Evolutionary conservation across 2,888 invertebrate genomes (phyloP), one percentile per base, ranked within the genome.

Genomic region (Caenorhabditis plicata): DNA sequence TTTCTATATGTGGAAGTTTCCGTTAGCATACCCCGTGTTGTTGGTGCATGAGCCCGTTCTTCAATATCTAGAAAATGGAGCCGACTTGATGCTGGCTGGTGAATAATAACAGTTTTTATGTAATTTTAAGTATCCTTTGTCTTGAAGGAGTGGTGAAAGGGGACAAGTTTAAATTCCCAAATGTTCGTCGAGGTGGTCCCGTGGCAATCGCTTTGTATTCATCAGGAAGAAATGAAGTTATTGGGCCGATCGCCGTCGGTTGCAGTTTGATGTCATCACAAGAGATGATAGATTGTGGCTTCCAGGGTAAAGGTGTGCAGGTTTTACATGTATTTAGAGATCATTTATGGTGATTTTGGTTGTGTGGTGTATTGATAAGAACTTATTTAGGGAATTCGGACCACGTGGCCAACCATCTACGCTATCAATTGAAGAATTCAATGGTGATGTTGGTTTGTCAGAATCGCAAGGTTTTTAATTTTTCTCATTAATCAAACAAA

Each of bases 41-140:
- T 45, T 75, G 15, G 67, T 78, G 4, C 71, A 64, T 33, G 63
- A 67, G 23, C 52, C 56, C 8, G 75, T 74, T 8, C 46, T 76
- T 7, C 48, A 46, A 5, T 73, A 56, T 35, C 52, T 78, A 8
- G 71, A 74, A 35, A 78, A 73, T 41, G 78, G 78, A 19, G 77
- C 78, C 0, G 78, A 78, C 53, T 48, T 78, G n/a, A 78, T 78
- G 78, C 50, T 77, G 4, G 77, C 75, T 13, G 78, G 75, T 71
- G 47, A 13, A 40, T n/a, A 3, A 17, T 22, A 13, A 20, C n/a
- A n/a, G n/a, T n/a, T n/a, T n/a, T n/a, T n/a, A n/a, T n/a, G n/a
- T n/a, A n/a, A n/a, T n/a, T n/a, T n/a, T n/a, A 8, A 13, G 19
- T 25, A 17, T 47, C 38, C 15, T 40, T 38, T 20, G 9, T 43